A percentile compares a stretch with the other conserved stretches of the same genome.
Conservation (phyloP, 2,888 invertebrate species). For the Beris morrisii region DNA sequence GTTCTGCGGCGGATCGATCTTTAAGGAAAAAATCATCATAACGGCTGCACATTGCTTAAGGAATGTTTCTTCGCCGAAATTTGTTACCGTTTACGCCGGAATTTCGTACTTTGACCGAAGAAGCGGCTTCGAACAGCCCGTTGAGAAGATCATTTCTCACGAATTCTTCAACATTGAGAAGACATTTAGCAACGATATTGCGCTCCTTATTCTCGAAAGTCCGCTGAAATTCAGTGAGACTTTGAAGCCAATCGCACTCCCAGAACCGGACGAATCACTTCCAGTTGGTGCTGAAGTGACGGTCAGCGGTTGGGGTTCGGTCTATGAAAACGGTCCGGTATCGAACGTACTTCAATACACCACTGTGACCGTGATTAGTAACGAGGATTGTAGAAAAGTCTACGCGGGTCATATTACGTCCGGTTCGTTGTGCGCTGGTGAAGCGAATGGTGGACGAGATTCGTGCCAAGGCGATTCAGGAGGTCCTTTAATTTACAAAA, state of each 20-base stretch:
- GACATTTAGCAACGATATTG: constrained; percentile 41
- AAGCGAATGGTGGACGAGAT: constrained; percentile 46
- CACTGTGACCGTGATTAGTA: constrained; percentile 44
- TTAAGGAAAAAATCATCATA: constrained; percentile 3
- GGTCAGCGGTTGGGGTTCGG: constrained; percentile 39
- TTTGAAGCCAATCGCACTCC: constrained; percentile 54
- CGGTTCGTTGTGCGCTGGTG: constrained; percentile 51
- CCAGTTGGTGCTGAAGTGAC: constrained; percentile 1
- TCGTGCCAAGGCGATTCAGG: constrained; percentile 37
- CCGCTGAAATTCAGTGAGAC: constrained; percentile 53
- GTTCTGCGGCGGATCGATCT: constrained; percentile 14
- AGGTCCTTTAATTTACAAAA: constrained; percentile 5
- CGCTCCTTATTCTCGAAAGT: constrained; percentile 41
- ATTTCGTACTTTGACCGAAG: constrained; percentile 38
- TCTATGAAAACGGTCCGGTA: constrained; percentile 34
- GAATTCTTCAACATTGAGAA: no score
- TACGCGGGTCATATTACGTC: constrained; percentile 44
- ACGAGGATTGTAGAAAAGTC: constrained; percentile 41
- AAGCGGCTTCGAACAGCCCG: no score
- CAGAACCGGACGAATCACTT: constrained; percentile 43
- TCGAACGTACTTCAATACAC: constrained; percentile 43
- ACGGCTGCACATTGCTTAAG: constrained; percentile 15
- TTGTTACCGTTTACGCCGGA: constrained; percentile 55
- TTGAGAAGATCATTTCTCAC: no score
- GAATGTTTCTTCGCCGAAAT: constrained; percentile 34